Conservation (phyloP, 2,797 vertebrate species). For the Neomorphus geoffroyi region DNA sequence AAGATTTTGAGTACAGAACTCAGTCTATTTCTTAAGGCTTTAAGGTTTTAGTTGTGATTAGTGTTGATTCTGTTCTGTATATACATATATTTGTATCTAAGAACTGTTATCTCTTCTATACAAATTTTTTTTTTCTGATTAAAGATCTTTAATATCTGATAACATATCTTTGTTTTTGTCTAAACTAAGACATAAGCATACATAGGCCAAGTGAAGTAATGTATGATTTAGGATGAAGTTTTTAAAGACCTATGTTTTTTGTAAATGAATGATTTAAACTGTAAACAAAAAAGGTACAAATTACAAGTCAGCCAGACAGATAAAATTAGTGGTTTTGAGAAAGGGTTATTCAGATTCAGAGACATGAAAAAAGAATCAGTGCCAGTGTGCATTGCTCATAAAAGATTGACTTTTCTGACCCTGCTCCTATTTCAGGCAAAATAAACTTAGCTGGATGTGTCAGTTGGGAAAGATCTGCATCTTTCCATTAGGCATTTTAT, state of each 20-base stretch:
- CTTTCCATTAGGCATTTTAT: not conserved
- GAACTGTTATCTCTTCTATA: too few species aligned
- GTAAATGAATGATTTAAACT: not conserved
- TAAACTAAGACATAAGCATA: too few species aligned
- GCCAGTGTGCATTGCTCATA: not conserved
- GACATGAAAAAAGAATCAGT: not conserved
- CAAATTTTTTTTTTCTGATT: too few species aligned
- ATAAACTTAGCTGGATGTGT: not conserved
- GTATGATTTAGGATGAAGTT: not conserved
- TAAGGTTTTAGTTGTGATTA: too few species aligned
- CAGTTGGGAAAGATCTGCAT: not conserved
- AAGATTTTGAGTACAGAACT: too few species aligned
- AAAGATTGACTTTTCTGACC: not conserved
- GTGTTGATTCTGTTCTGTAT: too few species aligned
- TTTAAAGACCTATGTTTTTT: not conserved
- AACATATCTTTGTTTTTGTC: too few species aligned
- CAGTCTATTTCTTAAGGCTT: too few species aligned
- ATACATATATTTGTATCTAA: too few species aligned
- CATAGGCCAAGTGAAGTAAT: not conserved
- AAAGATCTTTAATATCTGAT: too few species aligned
- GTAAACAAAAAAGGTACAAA: not conserved
- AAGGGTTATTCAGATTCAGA: not conserved
- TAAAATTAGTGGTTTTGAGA: not conserved
- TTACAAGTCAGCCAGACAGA: not conserved
- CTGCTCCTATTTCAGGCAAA: not conserved